A percentile compares a stretch with the other conserved stretches of the same genome.
These are phyloP conservation scores for western clawed frog (Xenopus tropicalis) DNA, from an alignment of 2,113 vertebrate genomes.

Conservation along the genomic window UCB_Xtro_10.0 CM004450.2:68294001-68294500, in stretches of 20 bases:
- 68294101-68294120: too few species aligned
- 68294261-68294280: conserved; percentile 1
- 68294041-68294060: too few species aligned
- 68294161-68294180: too few species aligned
- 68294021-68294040: too few species aligned
- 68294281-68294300: conserved; percentile 20
- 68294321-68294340: conserved; percentile 4
- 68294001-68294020: too few species aligned
- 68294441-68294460: not conserved
- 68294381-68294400: conserved; percentile 32
- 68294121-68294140: too few species aligned
- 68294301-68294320: conserved; percentile 19
- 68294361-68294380: conserved; percentile 25
- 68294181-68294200: conserved; percentile 2
- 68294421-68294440: not conserved
- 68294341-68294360: conserved; percentile 26
- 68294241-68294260: too few species aligned
- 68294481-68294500: not conserved
- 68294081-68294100: too few species aligned
- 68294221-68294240: too few species aligned
- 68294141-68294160: too few species aligned
- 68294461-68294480: not conserved
- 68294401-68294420: not conserved
- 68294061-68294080: too few species aligned
- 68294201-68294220: too few species aligned